Evolutionary conservation across 1,140 invertebrate genomes (phyloP).

Genomic region (Sinonovacula constricta): DNA sequence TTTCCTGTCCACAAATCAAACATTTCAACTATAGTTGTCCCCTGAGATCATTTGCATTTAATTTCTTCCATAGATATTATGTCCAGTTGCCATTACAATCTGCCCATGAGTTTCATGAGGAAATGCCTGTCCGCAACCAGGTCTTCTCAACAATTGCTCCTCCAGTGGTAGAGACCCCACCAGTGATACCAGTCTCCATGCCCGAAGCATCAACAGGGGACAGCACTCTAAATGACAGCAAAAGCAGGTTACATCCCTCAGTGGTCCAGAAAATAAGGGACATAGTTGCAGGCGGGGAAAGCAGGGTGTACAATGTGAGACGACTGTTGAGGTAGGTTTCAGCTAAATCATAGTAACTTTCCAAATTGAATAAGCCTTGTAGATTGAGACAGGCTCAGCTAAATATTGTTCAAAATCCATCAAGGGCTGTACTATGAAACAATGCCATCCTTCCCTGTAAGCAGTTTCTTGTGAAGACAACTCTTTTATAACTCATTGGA

Average conservation of each 20-base stretch:
- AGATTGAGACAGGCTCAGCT: no score
- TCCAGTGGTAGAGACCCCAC: not conserved
- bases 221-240: slow-evolving; percentile 17
- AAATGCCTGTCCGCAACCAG: not conserved
- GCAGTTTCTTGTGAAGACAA: no score
- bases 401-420: no score
- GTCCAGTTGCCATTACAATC: slow-evolving; percentile 76
- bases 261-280: slow-evolving; percentile 76
- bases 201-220: slow-evolving; percentile 1
- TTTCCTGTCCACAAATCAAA: no score
- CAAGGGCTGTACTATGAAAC: no score
- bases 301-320: slow-evolving; percentile 72
- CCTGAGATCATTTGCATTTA: not conserved
- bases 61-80: slow-evolving; percentile 68
- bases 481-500: no score
- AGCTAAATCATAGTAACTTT: no score
- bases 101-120: slow-evolving; percentile 77
- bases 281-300: slow-evolving; percentile 75
- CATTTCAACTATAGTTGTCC: no score
- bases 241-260: slow-evolving; percentile 68
- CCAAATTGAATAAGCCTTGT: no score
- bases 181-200: not conserved
- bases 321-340: slow-evolving; percentile 77
- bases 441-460: no score
- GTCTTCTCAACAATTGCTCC: no score